Base-by-base conservation (phyloP, 2,888 invertebrate species). In the Teleogryllus oceanicus region DNA sequence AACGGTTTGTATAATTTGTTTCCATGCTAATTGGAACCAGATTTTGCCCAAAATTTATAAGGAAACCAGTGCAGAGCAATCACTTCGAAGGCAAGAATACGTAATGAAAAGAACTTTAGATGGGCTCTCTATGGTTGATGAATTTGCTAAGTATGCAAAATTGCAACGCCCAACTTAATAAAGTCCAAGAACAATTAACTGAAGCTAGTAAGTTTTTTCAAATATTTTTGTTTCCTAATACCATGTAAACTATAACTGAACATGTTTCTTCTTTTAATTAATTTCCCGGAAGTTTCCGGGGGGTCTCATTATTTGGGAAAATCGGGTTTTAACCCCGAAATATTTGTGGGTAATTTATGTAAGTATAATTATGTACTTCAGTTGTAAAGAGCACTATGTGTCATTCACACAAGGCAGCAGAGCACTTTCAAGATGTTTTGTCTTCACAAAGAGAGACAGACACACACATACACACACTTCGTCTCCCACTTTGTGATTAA, bases 61-160 rank as follows among this genome's bases (percentile, higher is more conserved):
- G 20, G 75, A 78, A 78, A 37, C 75, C 3, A 49, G 49, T 16
- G 21, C 37, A 2, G 78, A 78, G n/a, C 3, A n/a, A 49, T 49
- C 20, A 75, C 18, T 78, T 13, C 50, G 74, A 49, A 21, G 16
- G 16, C 49, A 74, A 79, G 77, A 77, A 18, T 21, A 49, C 16
- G 78, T 80, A 62, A 80, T 87, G 18, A 86, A 85, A 82, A 83
- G 83, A 51, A 85, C 87, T 84, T 86, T 87, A 85, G 81, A 83
- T 37, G 83, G 82, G 21, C 84, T 87, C 80, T 87, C 87, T 13
- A 86, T 87, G 83, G 85, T 86, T 1, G 86, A 87, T 83, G 87
- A 88, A 82, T 88, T 88, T 84, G 84, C 88, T 13, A 88, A 85
- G 80, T 86, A 87, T 82, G 86, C 87, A 11, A 87, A 86, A 83